Evolutionary conservation across 1,140 invertebrate genomes (phyloP).

Genomic region (Cylas formicarius): DNA sequence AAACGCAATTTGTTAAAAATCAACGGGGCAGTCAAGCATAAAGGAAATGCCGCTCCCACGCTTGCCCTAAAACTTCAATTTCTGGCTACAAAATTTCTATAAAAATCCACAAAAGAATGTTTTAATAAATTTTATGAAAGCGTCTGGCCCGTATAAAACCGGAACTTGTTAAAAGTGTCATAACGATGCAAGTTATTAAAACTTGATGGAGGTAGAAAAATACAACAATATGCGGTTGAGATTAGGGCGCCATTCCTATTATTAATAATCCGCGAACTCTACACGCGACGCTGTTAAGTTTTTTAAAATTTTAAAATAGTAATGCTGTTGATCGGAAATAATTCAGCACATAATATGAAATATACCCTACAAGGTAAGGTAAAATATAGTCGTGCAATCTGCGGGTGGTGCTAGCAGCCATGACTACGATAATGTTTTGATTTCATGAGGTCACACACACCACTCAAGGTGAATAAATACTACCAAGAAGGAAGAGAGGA

Average conservation of each 20-base stretch:
- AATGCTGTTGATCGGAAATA: neutral
- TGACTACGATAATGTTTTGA: too few relatives aligned
- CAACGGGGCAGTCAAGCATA: too few relatives aligned
- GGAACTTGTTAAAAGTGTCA: constrained; percentile 30
- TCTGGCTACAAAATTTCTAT: too few relatives aligned
- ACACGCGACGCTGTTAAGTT: neutral
- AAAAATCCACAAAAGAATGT: too few relatives aligned
- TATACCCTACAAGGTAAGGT: neutral
- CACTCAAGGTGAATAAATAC: too few relatives aligned
- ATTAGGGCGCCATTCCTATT: constrained; percentile 25
- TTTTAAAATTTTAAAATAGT: constrained; percentile 1
- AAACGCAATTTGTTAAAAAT: too few relatives aligned
- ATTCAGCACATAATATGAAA: neutral
- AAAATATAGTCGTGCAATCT: neutral
- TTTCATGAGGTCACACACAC: too few relatives aligned
- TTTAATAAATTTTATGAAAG: too few relatives aligned
- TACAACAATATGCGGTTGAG: constrained; percentile 28
- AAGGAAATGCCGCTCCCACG: too few relatives aligned
- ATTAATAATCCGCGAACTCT: constrained; percentile 18
- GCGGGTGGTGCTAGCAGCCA: too few relatives aligned
- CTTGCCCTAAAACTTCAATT: too few relatives aligned
- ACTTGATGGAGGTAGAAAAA: constrained; percentile 30
- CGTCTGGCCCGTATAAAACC: constrained; percentile 1
- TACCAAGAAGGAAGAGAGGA: too few relatives aligned
- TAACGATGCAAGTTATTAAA: constrained; percentile 32